phyloP scores from a whole-genome alignment of 2,797 vertebrate genomes.

The Sitta carolinensis region DNA sequence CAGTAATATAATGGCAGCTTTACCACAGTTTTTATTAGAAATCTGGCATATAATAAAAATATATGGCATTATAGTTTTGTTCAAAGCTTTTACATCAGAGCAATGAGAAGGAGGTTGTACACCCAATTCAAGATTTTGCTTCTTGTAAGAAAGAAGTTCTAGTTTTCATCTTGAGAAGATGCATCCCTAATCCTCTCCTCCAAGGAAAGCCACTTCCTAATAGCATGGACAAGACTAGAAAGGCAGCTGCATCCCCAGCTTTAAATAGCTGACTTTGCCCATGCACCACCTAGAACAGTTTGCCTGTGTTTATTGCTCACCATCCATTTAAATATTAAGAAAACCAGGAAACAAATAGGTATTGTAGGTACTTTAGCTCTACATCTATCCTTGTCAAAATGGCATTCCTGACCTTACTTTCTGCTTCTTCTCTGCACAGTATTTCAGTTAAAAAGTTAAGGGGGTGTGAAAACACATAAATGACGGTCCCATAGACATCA shows the following conservation, averaged over 20 bases:
- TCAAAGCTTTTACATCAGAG: background rate
- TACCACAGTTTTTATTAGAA: background rate
- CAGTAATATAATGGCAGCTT: background rate
- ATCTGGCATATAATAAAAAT: background rate
- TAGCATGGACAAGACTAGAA: background rate
- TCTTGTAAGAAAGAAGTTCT: background rate
- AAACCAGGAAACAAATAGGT: background rate
- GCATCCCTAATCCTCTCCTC: conserved; percentile 31
- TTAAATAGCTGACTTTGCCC: background rate
- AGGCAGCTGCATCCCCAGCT: background rate
- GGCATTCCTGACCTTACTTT: conserved; percentile 16
- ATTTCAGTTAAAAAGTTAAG: conserved; percentile 16
- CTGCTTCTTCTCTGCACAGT: background rate
- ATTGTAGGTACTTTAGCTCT: background rate
- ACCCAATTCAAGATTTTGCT: background rate
- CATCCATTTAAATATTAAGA: background rate
- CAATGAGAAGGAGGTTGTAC: background rate
- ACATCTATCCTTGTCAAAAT: background rate
- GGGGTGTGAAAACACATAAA: background rate
- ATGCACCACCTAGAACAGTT: background rate
- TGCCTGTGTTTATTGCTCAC: background rate
- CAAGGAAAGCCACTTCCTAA: conserved; percentile 39
- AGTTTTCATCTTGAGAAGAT: conserved; percentile 7
- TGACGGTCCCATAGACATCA: background rate
- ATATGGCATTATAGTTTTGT: background rate